Conservation (phyloP, 2,113 vertebrate species). For the Pteruthius melanotis region DNA sequence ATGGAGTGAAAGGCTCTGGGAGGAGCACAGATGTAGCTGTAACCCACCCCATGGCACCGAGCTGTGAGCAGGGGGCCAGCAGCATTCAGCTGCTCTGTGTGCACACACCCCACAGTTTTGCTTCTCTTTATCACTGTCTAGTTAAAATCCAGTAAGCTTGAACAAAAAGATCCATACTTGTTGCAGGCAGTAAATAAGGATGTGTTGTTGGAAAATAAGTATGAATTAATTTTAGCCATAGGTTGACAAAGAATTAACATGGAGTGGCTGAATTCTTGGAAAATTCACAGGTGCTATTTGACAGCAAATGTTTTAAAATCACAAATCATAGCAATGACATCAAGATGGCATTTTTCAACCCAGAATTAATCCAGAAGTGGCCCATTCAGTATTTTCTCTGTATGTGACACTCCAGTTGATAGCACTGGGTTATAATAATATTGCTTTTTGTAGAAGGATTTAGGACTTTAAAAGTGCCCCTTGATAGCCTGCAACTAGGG, state of each 20-base stretch:
- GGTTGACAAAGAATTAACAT: background rate
- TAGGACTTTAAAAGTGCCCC: background rate
- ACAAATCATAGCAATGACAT: background rate
- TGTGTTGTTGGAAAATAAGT: background rate
- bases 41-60: background rate
- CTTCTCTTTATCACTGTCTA: slow-evolving; percentile 51
- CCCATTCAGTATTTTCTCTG: slow-evolving; percentile 25
- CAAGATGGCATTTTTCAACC: slow-evolving; percentile 6
- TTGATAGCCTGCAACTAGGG: background rate
- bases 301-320: background rate
- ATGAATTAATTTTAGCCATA: background rate
- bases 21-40: background rate
- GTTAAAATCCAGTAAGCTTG: slow-evolving; percentile 55
- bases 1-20: background rate
- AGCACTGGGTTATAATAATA: background rate
- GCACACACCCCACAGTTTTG: background rate
- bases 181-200: background rate
- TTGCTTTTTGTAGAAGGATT: background rate
- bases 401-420: background rate
- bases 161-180: background rate
- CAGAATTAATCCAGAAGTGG: background rate
- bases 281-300: background rate
- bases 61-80: background rate
- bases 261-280: background rate
- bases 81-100: background rate